Conservation (phyloP, 2,797 vertebrate genomes). For the Crossoptilon crossoptilon region DNA sequence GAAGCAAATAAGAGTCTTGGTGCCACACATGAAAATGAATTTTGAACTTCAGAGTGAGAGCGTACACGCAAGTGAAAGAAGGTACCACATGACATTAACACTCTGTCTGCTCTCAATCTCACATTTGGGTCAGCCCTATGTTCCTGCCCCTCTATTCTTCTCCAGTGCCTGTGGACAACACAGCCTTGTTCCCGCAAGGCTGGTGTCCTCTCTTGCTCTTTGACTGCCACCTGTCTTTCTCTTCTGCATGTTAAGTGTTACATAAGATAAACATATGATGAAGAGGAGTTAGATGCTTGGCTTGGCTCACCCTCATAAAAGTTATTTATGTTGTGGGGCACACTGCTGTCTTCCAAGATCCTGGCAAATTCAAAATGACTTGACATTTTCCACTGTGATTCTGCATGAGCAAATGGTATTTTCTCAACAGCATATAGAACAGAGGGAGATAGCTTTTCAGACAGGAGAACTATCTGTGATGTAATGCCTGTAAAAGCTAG, state of each 20-base stretch:
- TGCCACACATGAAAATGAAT: not conserved
- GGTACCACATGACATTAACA: not conserved
- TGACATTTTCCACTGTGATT: slow-evolving; percentile 44
- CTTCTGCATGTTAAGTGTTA: slow-evolving; percentile 50
- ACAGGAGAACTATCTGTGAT: not conserved
- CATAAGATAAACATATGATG: slow-evolving; percentile 55
- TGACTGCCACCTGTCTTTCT: slow-evolving; percentile 34
- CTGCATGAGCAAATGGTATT: not conserved
- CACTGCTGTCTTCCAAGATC: slow-evolving; percentile 6
- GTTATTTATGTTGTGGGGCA: slow-evolving; percentile 53
- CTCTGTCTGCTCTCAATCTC: not conserved
- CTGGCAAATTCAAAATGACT: slow-evolving; percentile 34
- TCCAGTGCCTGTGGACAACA: not conserved
- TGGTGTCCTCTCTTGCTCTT: slow-evolving; percentile 52
- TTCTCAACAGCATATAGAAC: not conserved
- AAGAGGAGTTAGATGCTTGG: slow-evolving; percentile 63
- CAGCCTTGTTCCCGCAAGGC: not conserved
- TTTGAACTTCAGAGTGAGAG: not conserved
- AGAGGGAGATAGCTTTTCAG: not conserved
- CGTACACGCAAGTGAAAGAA: not conserved
- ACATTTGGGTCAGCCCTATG: not conserved
- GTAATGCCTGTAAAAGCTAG: not conserved
- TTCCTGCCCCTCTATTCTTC: not conserved
- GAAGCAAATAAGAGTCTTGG: not conserved
- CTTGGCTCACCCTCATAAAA: slow-evolving; percentile 54